Conservation (phyloP, 2,113 vertebrate species). For the Macroglossus sobrinus region DNA sequence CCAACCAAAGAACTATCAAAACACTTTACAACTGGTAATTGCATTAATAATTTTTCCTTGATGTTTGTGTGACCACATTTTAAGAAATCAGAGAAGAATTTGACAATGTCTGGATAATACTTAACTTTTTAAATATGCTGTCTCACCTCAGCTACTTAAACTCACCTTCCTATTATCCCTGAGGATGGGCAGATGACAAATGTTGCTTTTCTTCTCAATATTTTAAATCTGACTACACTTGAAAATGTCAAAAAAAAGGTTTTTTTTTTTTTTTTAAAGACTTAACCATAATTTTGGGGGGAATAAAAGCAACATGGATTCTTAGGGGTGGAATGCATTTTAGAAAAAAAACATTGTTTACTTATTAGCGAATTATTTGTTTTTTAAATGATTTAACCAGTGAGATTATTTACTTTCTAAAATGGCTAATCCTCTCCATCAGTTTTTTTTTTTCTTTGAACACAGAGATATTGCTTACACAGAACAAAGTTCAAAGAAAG, state of each 20-base stretch:
- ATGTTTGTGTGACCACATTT: not conserved
- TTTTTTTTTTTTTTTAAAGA: not conserved
- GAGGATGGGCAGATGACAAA: not conserved
- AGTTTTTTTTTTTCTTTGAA: not conserved
- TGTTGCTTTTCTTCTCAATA: not conserved
- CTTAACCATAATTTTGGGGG: not conserved
- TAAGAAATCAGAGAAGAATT: not conserved
- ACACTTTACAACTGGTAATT: not conserved
- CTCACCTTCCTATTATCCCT: not conserved
- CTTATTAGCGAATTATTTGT: conserved; percentile 40
- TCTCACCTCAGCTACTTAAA: not conserved
- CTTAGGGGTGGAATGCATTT: not conserved
- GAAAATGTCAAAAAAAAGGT: not conserved
- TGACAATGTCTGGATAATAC: not conserved
- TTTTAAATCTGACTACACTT: conserved; percentile 19
- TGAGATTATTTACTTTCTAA: conserved; percentile 52
- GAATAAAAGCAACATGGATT: conserved; percentile 18
- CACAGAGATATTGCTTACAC: conserved; percentile 56
- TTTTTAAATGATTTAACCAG: conserved; percentile 50
- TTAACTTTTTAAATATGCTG: not conserved
- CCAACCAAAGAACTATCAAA: not conserved
- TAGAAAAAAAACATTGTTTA: conserved; percentile 45
- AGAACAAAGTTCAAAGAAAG: conserved; percentile 66
- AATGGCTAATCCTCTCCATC: conserved; percentile 18
- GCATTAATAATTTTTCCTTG: not conserved